Evolutionary conservation across 2,797 vertebrate genomes (phyloP).

Genomic region (Enteromius thamalakanensis): DNA sequence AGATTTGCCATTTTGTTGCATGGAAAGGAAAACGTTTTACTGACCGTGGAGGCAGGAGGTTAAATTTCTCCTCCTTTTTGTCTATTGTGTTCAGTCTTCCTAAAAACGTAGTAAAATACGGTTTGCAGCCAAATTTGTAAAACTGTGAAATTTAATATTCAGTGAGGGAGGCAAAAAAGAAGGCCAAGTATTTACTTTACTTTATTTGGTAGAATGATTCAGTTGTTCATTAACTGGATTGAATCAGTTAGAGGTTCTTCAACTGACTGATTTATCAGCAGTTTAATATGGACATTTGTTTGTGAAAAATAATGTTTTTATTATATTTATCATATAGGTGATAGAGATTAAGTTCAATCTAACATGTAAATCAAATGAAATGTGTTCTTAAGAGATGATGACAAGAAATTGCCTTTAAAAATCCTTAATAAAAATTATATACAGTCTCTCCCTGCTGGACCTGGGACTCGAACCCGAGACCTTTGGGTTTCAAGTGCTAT

Average conservation of each 20-base stretch:
- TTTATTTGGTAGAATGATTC: neutral
- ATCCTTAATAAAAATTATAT: neutral
- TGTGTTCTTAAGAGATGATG: neutral
- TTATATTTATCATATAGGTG: neutral
- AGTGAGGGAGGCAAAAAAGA: neutral
- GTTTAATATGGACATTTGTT: neutral
- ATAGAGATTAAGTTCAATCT: neutral
- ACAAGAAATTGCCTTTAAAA: neutral
- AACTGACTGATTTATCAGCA: neutral
- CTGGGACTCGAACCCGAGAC: too few species aligned
- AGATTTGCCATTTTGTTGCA: neutral
- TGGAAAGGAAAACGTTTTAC: neutral
- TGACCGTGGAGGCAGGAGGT: neutral
- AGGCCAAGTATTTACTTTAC: too few species aligned
- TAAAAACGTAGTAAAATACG: neutral
- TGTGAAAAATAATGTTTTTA: neutral
- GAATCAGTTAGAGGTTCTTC: neutral
- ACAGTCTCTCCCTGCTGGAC: neutral
- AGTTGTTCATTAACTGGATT: neutral
- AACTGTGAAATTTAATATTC: neutral
- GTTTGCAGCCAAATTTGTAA: neutral
- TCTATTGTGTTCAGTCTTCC: too few species aligned
- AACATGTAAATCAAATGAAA: neutral
- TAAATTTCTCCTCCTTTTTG: neutral
- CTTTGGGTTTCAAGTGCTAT: too few species aligned